A percentile compares a stretch with the other conserved stretches of the same genome.
Evolutionary conservation across 2,797 vertebrate species (phyloP).

Genomic region (Schizopygopsis malacanthus): DNA sequence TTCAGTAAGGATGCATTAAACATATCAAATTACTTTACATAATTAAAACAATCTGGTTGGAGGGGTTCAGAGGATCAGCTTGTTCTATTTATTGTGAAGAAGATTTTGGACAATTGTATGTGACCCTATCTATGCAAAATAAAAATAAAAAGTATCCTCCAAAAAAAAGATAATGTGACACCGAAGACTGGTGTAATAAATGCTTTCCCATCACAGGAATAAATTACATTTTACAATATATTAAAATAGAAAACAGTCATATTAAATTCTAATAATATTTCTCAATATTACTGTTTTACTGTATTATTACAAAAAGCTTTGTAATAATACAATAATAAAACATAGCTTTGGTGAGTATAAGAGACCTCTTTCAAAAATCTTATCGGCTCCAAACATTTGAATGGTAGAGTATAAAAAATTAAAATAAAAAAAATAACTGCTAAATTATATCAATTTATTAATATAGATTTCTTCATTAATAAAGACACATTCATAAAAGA

Average conservation of each 20-base stretch:
- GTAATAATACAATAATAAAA: no score
- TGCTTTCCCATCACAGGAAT: no score
- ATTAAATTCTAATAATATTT: no score
- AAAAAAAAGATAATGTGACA: no score
- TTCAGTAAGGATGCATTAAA: neutral
- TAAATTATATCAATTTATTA: neutral
- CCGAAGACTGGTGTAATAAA: no score
- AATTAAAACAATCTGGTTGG: neutral
- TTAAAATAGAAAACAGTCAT: no score
- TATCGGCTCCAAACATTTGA: neutral
- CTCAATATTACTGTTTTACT: no score
- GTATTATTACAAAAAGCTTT: neutral
- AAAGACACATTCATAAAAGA: neutral
- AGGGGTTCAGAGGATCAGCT: neutral
- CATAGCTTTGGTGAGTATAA: neutral
- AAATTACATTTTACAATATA: no score
- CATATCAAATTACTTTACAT: neutral
- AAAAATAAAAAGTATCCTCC: neutral
- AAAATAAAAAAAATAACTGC: neutral
- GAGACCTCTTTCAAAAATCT: neutral
- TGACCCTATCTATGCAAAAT: neutral
- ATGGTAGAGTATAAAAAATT: neutral
- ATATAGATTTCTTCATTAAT: neutral
- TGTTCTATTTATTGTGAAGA: neutral
- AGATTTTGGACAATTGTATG: neutral